Base-by-base conservation (phyloP, 2,113 vertebrate genomes). In the Rhea pennata region DNA sequence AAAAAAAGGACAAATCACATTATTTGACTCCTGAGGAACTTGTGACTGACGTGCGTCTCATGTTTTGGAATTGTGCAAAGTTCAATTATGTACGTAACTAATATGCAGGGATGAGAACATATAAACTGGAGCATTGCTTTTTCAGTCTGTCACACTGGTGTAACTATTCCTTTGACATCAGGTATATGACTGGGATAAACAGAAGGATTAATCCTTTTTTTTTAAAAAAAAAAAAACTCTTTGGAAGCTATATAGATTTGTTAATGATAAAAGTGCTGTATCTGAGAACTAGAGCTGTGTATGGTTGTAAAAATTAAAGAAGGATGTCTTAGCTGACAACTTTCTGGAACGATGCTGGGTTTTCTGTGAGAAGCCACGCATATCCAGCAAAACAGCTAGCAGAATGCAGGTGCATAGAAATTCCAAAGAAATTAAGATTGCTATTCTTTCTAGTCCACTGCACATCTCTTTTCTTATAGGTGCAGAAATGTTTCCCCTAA, bases 61-160 rank as follows among this genome's bases (percentile, higher is more conserved):
- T 99, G 99, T 99, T 99, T 93, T 98, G 97, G 98, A 99, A 99
- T 97, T 99, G 99, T 96, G 99, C 99, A 69, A 99, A 99, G 96
- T 99, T 99, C 97, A 99, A 99, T 97, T 99, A 99, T 56, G 99
- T 99, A 98, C 97, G 99, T 99, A 90, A 75, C 92, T 82, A 16
- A 50, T 36, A 48, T 31, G 7, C 15, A 3, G 39, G 59, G 15
- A 2, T 21, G 10, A 36, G 73, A 58, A 36, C 7, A 15, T 22
- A 36, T 6, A 69, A 73, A 76, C 13, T 33, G 87, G 69, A 69
- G 46, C 36, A 24, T 44, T 56, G 29, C 29, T 78, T 33, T 69
- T 70, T 82, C 27, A 51, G 12, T 17, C 65, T 78, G 10, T 87
- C 70, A 48, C 23, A 11, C 4, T 46, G 36, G 5, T 64, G 17